phyloP scores from a whole-genome alignment of 2,797 vertebrate species.

The Muraenolepis orangiensis region DNA sequence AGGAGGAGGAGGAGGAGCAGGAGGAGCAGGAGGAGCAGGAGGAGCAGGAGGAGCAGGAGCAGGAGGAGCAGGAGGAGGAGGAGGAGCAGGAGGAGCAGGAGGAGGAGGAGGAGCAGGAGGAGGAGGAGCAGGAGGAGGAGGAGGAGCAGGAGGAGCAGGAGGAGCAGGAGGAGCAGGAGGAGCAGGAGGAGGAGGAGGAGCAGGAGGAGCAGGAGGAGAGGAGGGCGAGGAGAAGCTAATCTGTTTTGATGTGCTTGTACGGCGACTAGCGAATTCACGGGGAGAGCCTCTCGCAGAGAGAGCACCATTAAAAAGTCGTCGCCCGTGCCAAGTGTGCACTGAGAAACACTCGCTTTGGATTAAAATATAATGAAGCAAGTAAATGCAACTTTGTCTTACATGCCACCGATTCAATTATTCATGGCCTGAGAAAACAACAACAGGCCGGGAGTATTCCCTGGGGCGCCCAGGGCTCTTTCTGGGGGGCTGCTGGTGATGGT shows the following conservation, averaged over 20 bases:
- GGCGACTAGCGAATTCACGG: conserved; percentile 43
- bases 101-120: conserved; percentile 12
- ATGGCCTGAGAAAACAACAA: conserved; percentile 54
- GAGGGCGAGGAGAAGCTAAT: conserved; percentile 30
- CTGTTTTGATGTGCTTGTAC: conserved; percentile 35
- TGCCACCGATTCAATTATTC: conserved; percentile 74
- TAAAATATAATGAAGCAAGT: conserved; percentile 78
- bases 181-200: conserved; percentile 29
- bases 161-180: too few relatives aligned
- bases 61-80: conserved; percentile 10
- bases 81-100: conserved; percentile 28
- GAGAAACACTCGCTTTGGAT: conserved; percentile 66
- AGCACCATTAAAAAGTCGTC: conserved; percentile 46
- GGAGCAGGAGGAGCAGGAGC: conserved; percentile 23
- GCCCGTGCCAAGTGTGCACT: conserved; percentile 48
- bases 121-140: conserved; percentile 29
- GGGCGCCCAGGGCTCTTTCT: conserved; percentile 59
- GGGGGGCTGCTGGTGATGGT: conserved; percentile 54
- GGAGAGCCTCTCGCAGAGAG: conserved; percentile 27
- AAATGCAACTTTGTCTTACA: conserved; percentile 77
- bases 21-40: conserved; percentile 26
- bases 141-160: conserved; percentile 19
- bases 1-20: conserved; percentile 20
- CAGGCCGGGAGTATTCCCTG: conserved; percentile 53
- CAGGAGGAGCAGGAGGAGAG: conserved; percentile 13